Evolutionary conservation across 2,888 invertebrate genomes (phyloP), one percentile per base, ranked within the genome.

Genomic region (Barypeithes pellucidus): DNA sequence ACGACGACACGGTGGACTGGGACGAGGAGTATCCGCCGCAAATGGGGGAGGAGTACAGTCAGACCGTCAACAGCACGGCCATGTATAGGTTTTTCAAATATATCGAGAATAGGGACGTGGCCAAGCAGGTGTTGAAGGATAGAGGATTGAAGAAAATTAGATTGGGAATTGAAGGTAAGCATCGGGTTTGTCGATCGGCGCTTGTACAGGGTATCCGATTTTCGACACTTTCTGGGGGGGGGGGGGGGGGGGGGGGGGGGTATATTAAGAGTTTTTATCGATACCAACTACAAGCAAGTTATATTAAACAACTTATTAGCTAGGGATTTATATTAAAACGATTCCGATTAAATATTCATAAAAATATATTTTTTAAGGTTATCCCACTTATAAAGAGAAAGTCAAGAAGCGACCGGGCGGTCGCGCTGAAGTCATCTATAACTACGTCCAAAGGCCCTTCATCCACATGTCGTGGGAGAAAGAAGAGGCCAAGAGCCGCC

Each of bases 391-490:
- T 88, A 99, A 99, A 84, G 99, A 99, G 85, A 99, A 99, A 85
- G 94, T 99, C 0, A 97, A 97, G 86, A 94, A 95, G 82, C 89
- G 99, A 18, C 95, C 98, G 0, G 98, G 98, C 0, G 97, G 97
- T 0, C 89, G 98, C 3, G 95, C 98, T 0, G 99, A 99, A 87
- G 96, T 99, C 2, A 98, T 99, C 78, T 99, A 99, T 88, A 99
- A 99, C 87, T 99, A 99, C 86, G 99, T 99, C 0, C 99, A 99
- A 85, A 89, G 99, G 0, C 99, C 99, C 0, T 99, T 99, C 86
- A 95, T 99, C 66, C 97, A 98, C 84, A 97, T 97, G 95, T 97
- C 97, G 0, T 99, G 99, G 99, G 99, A 99, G 85, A 99, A 99
- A 82, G 99, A 99, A 83, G 99, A 99, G 82, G 99, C 98, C 0